phyloP scores from a whole-genome alignment of 2,797 vertebrate genomes.

The Trachops cirrhosus region DNA sequence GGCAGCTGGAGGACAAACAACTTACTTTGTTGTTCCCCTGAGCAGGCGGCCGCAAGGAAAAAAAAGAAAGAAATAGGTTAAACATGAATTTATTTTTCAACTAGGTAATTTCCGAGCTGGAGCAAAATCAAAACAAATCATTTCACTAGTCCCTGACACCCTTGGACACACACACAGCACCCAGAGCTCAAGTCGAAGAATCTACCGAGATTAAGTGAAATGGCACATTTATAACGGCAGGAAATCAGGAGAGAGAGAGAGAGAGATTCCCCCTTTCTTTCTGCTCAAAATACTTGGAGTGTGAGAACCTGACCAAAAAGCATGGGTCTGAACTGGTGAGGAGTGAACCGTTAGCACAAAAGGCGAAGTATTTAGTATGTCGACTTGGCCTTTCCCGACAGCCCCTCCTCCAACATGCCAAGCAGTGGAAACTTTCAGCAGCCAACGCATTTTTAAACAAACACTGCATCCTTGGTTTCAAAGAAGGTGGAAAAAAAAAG shows the following conservation, averaged over 20 bases:
- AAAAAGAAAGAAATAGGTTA: slow-evolving; percentile 74
- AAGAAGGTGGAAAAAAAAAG: slow-evolving; percentile 66
- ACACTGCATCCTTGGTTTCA: slow-evolving; percentile 68
- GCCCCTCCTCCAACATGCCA: slow-evolving; percentile 67
- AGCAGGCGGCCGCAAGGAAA: slow-evolving; percentile 72
- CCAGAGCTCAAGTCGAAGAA: slow-evolving; percentile 22
- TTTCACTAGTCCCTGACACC: slow-evolving; percentile 42
- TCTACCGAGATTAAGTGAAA: slow-evolving; percentile 26
- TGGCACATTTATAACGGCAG: slow-evolving; percentile 40
- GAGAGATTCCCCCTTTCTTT: slow-evolving; percentile 39
- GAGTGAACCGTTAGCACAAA: slow-evolving; percentile 46
- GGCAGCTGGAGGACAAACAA: slow-evolving; percentile 60
- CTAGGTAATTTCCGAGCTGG: slow-evolving; percentile 54
- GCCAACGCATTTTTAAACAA: slow-evolving; percentile 75
- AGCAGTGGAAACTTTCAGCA: slow-evolving; percentile 69
- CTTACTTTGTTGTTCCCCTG: slow-evolving; percentile 86
- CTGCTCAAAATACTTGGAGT: slow-evolving; percentile 56
- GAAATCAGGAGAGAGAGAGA: neutral
- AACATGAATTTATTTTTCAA: slow-evolving; percentile 69
- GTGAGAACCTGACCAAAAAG: slow-evolving; percentile 67
- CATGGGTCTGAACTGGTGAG: slow-evolving; percentile 50
- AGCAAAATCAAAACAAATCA: slow-evolving; percentile 67
- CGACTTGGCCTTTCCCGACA: slow-evolving; percentile 42
- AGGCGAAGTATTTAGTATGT: slow-evolving; percentile 55
- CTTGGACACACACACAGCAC: neutral